Evolutionary conservation across 2,797 vertebrate genomes (phyloP).

Genomic region (Danio choprae): DNA sequence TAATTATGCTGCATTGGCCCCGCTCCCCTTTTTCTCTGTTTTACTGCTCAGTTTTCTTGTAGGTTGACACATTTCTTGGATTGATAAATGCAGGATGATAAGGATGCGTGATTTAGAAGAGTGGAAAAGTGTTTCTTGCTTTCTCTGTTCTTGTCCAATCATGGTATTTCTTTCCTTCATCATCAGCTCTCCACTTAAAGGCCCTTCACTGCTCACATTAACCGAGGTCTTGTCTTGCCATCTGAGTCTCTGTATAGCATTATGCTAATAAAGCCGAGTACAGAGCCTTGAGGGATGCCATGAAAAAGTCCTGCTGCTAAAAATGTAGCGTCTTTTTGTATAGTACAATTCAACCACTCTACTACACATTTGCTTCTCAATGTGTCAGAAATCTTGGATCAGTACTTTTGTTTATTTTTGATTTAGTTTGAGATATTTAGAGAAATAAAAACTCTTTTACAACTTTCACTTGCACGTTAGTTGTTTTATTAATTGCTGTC

Average conservation of each 20-base stretch:
- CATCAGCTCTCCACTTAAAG: conserved; percentile 67
- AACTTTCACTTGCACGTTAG: background rate
- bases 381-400: background rate
- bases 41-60: background rate
- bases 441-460: background rate
- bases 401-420: background rate
- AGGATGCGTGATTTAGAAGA: conserved; percentile 21
- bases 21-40: conserved; percentile 34
- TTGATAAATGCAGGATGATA: background rate
- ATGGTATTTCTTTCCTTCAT: conserved; percentile 50
- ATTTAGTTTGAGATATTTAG: background rate
- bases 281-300: conserved; percentile 46
- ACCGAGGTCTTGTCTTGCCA: conserved; percentile 60
- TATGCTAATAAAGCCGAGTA: conserved; percentile 50
- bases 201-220: conserved; percentile 66
- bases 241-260: conserved; percentile 54
- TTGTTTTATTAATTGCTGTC: no score
- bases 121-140: conserved; percentile 5
- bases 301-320: conserved; percentile 18
- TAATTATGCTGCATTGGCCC: conserved; percentile 79
- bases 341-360: background rate
- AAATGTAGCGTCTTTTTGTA: conserved; percentile 17
- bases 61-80: conserved; percentile 3
- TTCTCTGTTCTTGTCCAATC: conserved; percentile 39
- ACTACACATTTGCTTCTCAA: background rate